These are phyloP conservation scores for Thamnophis elegans DNA, from an alignment of 2,797 vertebrate genomes.

Conservation along the genomic window DNA sequence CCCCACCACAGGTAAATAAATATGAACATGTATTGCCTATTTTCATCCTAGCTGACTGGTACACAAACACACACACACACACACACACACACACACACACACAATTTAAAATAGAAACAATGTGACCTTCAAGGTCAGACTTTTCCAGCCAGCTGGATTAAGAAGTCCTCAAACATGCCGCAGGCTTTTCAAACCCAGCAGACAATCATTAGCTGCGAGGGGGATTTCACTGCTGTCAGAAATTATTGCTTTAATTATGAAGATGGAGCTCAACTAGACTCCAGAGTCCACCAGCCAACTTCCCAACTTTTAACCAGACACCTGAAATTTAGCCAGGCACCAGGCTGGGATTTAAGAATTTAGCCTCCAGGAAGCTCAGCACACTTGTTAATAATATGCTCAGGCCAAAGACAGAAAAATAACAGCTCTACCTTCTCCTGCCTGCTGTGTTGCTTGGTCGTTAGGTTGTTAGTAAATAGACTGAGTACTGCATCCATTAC, in stretches of 20 bases:
- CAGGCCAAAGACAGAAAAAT: slow-evolving; percentile 51
- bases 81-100: neutral
- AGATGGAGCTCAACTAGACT: slow-evolving; percentile 58
- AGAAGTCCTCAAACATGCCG: slow-evolving; percentile 65
- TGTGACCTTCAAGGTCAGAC: slow-evolving; percentile 66
- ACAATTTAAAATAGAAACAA: slow-evolving; percentile 67
- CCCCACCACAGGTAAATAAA: neutral
- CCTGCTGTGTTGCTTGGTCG: neutral
- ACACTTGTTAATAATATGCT: slow-evolving; percentile 60
- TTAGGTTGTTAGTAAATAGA: slow-evolving; percentile 29
- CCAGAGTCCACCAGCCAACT: slow-evolving; percentile 12
- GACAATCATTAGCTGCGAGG: slow-evolving; percentile 66
- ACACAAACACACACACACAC: neutral
- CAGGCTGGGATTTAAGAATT: slow-evolving; percentile 48
- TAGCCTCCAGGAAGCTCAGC: slow-evolving; percentile 38
- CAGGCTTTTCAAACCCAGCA: slow-evolving; percentile 61
- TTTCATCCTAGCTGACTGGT: neutral
- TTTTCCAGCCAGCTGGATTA: slow-evolving; percentile 69
- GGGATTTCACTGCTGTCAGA: slow-evolving; percentile 67
- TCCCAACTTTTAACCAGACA: slow-evolving; percentile 25
- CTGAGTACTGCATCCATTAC: slow-evolving; percentile 25
- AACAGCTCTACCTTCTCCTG: slow-evolving; percentile 44
- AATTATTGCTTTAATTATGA: slow-evolving; percentile 68
- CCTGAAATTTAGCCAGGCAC: slow-evolving; percentile 53
- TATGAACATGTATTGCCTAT: neutral